Base-by-base conservation (phyloP, 1,140 invertebrate species). In the Halictus rubicundus region DNA sequence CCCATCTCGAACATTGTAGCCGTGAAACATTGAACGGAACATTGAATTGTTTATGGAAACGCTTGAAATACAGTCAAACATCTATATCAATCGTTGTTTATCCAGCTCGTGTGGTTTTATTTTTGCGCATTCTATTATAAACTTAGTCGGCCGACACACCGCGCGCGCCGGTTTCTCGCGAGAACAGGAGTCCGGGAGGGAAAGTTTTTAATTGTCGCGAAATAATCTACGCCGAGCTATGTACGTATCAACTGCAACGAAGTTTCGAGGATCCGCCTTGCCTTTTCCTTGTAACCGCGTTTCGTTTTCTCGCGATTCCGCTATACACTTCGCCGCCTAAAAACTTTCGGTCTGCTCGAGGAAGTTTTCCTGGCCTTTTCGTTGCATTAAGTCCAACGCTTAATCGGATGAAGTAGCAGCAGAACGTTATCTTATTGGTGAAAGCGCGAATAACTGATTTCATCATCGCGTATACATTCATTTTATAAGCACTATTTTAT, bases 121-220 rank as follows among this genome's bases (percentile, higher is more conserved):
- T 80, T 54, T 73, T 54, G 12, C 59, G 49, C 57, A 14, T 79
- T 59, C 59, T 66, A 54, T 79, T 39, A 19, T 54, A 59, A 82
- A 78, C 69, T 82, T 69, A 54, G 39, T 64, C 49, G 6, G 7
- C 78, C 8, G 59, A 77, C 61, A 9, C n/a, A n/a, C n/a, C n/a
- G n/a, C n/a, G n/a, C n/a, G n/a, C 49, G 63, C 57, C 54, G 66
- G 68, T 61, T 68, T 80, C 82, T 61, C 57, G 68, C n/a, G 27
- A 65, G 42, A 84, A 79, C 77, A 52, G 57, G 70, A 68, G 66
- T 83, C 59, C 61, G n/a, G 32, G 5, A 10, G 72, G 61, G 42
- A 63, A 84, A 84, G 71, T 84, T 84, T 68, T 79, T 85, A 85
- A 85, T 85, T 85, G 82, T 76, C 72, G 52, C 59, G 49, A 69